Conservation (phyloP, 2,797 vertebrate species). For the Rhyacichthys aspro region DNA sequence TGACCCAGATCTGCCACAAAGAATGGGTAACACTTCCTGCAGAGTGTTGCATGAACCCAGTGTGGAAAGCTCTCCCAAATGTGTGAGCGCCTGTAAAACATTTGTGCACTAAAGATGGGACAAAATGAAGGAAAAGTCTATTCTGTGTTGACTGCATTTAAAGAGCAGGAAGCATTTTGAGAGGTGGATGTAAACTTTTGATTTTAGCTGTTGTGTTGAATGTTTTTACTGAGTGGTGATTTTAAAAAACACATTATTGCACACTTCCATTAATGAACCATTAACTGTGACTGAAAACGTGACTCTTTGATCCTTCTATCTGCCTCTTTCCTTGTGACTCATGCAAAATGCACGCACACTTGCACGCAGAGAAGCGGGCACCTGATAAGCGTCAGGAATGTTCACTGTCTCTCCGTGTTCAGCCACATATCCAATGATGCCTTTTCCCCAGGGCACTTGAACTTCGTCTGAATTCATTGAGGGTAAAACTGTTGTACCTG, state of each 20-base stretch:
- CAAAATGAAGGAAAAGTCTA: neutral
- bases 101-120: neutral
- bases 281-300: constrained; percentile 22
- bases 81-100: neutral
- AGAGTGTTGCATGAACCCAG: neutral
- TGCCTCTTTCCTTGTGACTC: constrained; percentile 33
- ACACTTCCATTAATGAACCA: constrained; percentile 18
- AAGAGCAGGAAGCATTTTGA: no score
- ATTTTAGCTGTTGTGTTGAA: neutral
- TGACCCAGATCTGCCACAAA: constrained; percentile 6
- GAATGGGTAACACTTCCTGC: constrained; percentile 1
- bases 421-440: constrained; percentile 97
- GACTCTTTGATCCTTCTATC: constrained; percentile 20
- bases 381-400: constrained; percentile 98
- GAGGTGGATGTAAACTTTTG: neutral
- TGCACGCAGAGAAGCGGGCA: constrained; percentile 69
- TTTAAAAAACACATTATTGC: neutral
- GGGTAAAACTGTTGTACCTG: constrained; percentile 92
- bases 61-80: neutral
- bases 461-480: constrained; percentile 93
- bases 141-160: neutral
- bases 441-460: constrained; percentile 98
- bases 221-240: neutral
- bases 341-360: constrained; percentile 29
- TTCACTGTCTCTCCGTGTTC: constrained; percentile 97